Evolutionary conservation across 2,797 vertebrate species (phyloP).

Genomic region (Limnodromus scolopaceus): DNA sequence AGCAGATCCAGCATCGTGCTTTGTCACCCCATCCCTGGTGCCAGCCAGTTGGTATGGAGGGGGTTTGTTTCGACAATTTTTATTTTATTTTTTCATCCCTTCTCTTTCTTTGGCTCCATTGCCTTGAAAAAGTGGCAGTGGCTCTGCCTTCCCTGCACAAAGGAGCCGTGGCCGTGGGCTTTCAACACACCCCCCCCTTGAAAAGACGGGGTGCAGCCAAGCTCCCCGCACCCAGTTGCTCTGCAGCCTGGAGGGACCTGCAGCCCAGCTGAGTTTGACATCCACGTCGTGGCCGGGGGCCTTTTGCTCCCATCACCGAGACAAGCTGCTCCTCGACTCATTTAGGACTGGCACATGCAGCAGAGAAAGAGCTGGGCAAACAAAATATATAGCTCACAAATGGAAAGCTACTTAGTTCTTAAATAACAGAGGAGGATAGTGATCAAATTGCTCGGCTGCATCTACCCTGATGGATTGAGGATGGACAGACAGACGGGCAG

Average conservation of each 20-base stretch:
- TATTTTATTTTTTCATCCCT: fast-evolving
- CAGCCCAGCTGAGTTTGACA: neutral
- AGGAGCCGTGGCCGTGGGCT: fast-evolving
- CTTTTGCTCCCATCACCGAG: neutral
- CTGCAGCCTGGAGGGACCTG: neutral
- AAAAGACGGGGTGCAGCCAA: neutral
- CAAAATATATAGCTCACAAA: neutral
- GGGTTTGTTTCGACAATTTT: neutral
- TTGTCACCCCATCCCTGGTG: neutral
- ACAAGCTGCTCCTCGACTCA: fast-evolving
- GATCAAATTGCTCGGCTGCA: neutral
- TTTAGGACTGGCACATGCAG: neutral
- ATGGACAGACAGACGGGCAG: neutral
- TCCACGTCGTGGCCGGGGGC: fast-evolving
- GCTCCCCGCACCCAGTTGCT: neutral
- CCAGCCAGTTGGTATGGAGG: fast-evolving
- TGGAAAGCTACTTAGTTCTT: neutral
- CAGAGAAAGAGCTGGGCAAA: neutral
- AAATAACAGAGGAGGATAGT: neutral
- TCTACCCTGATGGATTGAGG: neutral
- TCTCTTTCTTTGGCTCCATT: neutral
- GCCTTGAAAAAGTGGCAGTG: neutral
- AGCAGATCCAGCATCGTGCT: fast-evolving
- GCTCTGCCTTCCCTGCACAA: neutral
- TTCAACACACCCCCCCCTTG: neutral